Evolutionary conservation across 2,797 vertebrate genomes (phyloP), one percentile per base, ranked within the genome.

Genomic region (Schizopygopsis pylzovi): DNA sequence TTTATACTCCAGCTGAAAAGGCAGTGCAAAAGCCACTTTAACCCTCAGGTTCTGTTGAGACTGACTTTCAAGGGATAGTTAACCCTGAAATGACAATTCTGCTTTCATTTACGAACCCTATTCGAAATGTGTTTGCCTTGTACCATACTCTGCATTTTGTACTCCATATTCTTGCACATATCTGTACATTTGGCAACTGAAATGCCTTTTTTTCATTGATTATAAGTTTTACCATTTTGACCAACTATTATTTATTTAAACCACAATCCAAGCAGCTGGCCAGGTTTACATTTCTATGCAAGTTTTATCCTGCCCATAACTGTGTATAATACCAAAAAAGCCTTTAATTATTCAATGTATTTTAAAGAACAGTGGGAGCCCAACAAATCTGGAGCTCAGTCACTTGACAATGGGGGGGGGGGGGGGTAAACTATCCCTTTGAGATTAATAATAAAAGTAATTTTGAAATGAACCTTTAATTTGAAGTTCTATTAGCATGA

Each of bases 1-100:
- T 47, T 61, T 81, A 81, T 37, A 67, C 68, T 86, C 39, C 56
- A 52, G 56, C 63, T 37, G 28, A 67, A 37, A 67, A 67, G 63
- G 15, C 28, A 37, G 39, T 15, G 25, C 25, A 63, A 63, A 43
- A 18, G 22, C 15, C 15, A 9, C 22, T 71, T 41, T 41, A 22
- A 22, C 37, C 10, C 67, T 41, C 20, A 10, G 22, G 76, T 61
- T 82, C 68, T 72, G 68, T 20, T 8, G 67, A 71, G 52, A 72
- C 47, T 82, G 67, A 37, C 63, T 67, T 37, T 67, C 33, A 59
- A 59, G 12, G 52, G 20, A 16, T 15, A 9, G 75, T 43, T 63
- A 41, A 79, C 77, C 39, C 22, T 25, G 6, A 79, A 43, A 43
- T 79, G 4, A 45, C 13, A 43, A 63, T 25, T 63, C n/a, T 41